Evolutionary conservation across 2,113 vertebrate genomes (phyloP).

Genomic region (Steatornis caripensis): DNA sequence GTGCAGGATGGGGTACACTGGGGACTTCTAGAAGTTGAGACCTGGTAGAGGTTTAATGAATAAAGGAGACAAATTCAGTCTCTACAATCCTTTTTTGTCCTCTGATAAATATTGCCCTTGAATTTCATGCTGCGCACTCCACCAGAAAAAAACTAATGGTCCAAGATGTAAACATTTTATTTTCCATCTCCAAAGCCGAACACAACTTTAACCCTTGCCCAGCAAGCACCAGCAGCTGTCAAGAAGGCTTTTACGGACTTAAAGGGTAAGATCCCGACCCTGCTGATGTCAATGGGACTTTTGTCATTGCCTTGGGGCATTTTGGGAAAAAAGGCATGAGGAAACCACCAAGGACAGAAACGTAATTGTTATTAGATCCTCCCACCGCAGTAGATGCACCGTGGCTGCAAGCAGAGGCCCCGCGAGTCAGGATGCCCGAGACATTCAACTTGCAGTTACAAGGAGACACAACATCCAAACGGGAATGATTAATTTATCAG

Average conservation of each 20-base stretch:
- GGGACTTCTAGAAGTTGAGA: neutral
- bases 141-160: constrained; percentile 14
- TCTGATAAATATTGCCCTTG: constrained; percentile 34
- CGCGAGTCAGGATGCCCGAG: neutral
- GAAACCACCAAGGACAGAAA: constrained; percentile 13
- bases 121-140: neutral
- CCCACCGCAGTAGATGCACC: neutral
- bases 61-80: neutral
- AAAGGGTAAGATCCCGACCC: neutral
- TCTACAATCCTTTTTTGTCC: neutral
- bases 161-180: constrained; percentile 46
- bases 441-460: neutral
- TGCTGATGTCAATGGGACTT: neutral
- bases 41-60: neutral
- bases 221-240: constrained; percentile 60
- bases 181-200: constrained; percentile 38
- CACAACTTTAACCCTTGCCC: constrained; percentile 67
- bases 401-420: neutral
- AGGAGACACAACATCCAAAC: accelerated
- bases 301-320: neutral
- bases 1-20: neutral
- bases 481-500: neutral
- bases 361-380: neutral
- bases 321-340: neutral
- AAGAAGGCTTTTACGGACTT: constrained; percentile 54